These are phyloP conservation scores for Meleagris gallopavo DNA, from an alignment of 2,113 vertebrate species.

Conservation along the genomic window DNA sequence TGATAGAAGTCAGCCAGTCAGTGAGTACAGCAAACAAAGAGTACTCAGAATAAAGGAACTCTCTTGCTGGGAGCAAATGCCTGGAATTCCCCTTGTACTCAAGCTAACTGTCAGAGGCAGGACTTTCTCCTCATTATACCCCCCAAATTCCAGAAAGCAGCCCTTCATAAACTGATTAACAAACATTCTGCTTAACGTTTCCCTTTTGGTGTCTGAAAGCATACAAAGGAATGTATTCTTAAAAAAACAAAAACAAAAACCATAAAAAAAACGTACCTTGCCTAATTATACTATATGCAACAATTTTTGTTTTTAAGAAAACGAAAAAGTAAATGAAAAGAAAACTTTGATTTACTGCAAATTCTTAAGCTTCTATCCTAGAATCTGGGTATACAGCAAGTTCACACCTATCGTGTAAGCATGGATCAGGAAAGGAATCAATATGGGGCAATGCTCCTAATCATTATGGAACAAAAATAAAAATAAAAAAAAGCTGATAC, in stretches of 20 bases:
- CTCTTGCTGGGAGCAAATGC: not conserved
- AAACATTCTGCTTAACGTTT: not conserved
- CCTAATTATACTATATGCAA: not conserved
- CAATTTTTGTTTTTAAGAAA: not conserved
- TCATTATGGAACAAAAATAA: not conserved
- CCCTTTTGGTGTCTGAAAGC: not conserved
- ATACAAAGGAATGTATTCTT: not conserved
- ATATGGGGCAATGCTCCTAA: not conserved
- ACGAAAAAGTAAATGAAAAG: not conserved
- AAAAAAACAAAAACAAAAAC: not conserved
- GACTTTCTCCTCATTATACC: not conserved
- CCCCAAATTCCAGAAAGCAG: not conserved
- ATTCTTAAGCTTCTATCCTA: not conserved
- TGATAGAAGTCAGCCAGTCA: not conserved
- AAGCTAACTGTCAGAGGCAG: not conserved
- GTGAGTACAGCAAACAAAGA: not conserved
- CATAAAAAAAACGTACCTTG: not conserved
- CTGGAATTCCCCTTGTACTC: slow-evolving; percentile 18
- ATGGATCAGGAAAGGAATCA: not conserved
- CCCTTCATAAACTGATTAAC: not conserved
- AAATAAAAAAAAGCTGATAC: not conserved
- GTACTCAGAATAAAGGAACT: not conserved
- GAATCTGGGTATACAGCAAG: not conserved
- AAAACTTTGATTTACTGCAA: not conserved
- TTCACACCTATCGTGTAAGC: not conserved